Evolutionary conservation across 2,113 vertebrate species (phyloP).

Genomic region (Centropus bengalensis): DNA sequence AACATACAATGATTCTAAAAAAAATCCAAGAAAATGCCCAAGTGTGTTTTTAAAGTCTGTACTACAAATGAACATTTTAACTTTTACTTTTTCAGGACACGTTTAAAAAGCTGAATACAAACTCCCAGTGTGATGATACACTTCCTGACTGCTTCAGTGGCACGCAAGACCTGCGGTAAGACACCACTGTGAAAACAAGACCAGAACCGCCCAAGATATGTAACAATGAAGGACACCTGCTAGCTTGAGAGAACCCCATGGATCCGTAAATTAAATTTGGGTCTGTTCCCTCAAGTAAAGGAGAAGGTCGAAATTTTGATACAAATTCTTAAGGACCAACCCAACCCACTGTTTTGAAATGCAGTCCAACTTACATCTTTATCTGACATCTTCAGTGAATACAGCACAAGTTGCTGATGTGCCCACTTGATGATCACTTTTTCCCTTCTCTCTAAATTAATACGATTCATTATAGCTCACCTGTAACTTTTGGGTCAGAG

Average conservation of each 20-base stretch:
- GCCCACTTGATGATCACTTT: not conserved
- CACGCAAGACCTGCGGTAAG: not conserved
- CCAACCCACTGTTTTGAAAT: not conserved
- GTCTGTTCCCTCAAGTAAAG: not conserved
- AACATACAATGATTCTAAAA: not conserved
- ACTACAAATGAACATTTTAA: not conserved
- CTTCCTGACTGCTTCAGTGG: not conserved
- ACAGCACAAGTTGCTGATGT: not conserved
- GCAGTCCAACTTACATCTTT: not conserved
- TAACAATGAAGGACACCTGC: not conserved
- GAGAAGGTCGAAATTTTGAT: not conserved
- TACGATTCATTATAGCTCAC: slow-evolving; percentile 67
- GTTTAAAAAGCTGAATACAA: not conserved
- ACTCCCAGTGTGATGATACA: not conserved
- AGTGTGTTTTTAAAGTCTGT: not conserved
- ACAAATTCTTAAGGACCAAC: not conserved
- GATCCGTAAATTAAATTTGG: not conserved
- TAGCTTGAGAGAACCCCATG: not conserved
- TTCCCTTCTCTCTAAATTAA: not conserved
- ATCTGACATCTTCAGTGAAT: not conserved
- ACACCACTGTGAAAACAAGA: not conserved
- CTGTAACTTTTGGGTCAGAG: slow-evolving; percentile 92
- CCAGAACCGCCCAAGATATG: not conserved
- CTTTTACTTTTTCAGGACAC: not conserved
- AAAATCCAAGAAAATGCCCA: not conserved